These are phyloP conservation scores for Paedocypris sp. DNA, from an alignment of 2,113 vertebrate species.

Conservation along the genomic window DNA sequence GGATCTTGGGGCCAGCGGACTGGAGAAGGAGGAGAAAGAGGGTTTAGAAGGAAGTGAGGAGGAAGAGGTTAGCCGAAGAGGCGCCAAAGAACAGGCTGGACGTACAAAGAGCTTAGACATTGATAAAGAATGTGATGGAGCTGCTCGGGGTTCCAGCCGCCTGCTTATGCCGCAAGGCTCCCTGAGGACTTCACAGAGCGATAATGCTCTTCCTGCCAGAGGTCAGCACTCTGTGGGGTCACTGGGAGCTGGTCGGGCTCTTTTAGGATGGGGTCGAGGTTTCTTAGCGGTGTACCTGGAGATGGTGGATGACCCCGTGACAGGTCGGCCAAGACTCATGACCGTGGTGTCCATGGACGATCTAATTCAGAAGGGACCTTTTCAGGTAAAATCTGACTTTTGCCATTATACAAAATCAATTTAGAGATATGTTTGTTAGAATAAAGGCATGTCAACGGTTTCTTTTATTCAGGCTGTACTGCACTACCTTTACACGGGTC, in stretches of 20 bases:
- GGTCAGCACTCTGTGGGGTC: constrained; percentile 41
- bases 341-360: constrained; percentile 71
- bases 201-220: constrained; percentile 57
- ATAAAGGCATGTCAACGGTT: not conserved
- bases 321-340: constrained; percentile 61
- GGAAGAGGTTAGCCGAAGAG: constrained; percentile 56
- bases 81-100: constrained; percentile 60
- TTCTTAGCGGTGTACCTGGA: constrained; percentile 68
- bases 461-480: constrained; percentile 58
- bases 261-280: constrained; percentile 73
- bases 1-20: constrained; percentile 44
- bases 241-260: constrained; percentile 42
- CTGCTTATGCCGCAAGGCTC: constrained; percentile 53
- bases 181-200: constrained; percentile 64
- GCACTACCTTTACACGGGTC: constrained; percentile 77
- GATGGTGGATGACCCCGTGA: constrained; percentile 64
- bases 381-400: constrained; percentile 51
- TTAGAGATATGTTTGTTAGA: not conserved
- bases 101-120: constrained; percentile 68
- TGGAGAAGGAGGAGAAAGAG: constrained; percentile 47
- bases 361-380: constrained; percentile 65
- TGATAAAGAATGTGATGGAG: constrained; percentile 55
- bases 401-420: not conserved
- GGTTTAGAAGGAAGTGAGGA: constrained; percentile 44
- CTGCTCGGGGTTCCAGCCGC: constrained; percentile 39